Evolutionary conservation across 2,888 invertebrate species (phyloP).

Genomic region (Acleris literana): DNA sequence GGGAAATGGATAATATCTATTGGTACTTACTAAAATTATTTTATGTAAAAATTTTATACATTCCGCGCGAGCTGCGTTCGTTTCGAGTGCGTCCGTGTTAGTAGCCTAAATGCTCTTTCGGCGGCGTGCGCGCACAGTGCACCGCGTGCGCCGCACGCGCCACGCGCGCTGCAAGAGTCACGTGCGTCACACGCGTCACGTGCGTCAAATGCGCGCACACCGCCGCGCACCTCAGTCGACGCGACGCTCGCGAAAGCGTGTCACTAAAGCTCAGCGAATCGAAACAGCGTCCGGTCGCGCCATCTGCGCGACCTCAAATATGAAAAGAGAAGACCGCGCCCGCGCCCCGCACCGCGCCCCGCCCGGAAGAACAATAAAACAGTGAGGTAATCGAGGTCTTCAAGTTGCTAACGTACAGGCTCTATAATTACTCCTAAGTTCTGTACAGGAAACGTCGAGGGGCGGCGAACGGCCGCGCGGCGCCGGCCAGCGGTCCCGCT

Average conservation of each 20-base stretch:
- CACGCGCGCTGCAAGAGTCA: conserved; percentile 33
- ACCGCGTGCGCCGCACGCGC: conserved; percentile 1
- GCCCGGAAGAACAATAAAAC: conserved; percentile 32
- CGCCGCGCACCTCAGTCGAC: conserved; percentile 27
- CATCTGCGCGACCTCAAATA: conserved; percentile 44
- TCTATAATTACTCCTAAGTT: conserved; percentile 7
- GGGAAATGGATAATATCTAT: conserved; percentile 82
- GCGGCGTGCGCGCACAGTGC: conserved; percentile 9
- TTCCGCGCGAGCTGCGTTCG: conserved; percentile 57
- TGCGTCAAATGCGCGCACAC: no score
- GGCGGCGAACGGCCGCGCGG: conserved; percentile 32
- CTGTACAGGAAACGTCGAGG: conserved; percentile 29
- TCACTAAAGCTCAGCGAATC: conserved; percentile 62
- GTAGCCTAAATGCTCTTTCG: conserved; percentile 39
- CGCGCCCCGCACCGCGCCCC: conserved; percentile 29
- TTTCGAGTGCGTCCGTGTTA: conserved; percentile 44
- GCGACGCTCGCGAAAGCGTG: conserved; percentile 50
- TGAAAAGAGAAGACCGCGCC: conserved; percentile 21
- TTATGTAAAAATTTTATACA: conserved; percentile 75
- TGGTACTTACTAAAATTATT: conserved; percentile 81
- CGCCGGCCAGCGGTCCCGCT: conserved; percentile 32
- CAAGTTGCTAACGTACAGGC: conserved; percentile 11
- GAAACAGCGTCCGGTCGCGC: conserved; percentile 51
- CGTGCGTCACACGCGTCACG: conserved; percentile 19
- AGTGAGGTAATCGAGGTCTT: conserved; percentile 23